A percentile compares a stretch with the other conserved stretches of the same genome.
Conservation (phyloP, 1,140 invertebrate species). For the Drosophila eugracilis region DNA sequence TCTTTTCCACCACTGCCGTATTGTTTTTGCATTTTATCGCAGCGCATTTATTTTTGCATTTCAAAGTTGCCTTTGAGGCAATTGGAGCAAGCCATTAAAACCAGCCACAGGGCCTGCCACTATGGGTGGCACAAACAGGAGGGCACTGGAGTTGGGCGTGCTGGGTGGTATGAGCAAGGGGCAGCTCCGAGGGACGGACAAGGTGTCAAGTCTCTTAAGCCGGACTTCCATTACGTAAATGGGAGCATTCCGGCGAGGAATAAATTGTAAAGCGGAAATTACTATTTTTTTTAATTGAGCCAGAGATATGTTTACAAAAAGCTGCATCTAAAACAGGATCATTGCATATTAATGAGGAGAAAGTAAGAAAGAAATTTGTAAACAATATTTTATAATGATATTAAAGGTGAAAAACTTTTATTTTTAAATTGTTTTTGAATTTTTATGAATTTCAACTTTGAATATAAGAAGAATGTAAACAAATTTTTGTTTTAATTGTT, state of each 20-base stretch:
- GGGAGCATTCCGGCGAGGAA: conserved; percentile 6
- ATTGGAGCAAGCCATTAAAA: conserved; percentile 58
- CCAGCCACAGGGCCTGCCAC: conserved; percentile 36
- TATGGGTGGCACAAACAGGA: conserved; percentile 1
- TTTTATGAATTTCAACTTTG: too few species aligned
- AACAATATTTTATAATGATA: background rate
- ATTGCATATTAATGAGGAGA: background rate
- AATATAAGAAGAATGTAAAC: too few species aligned
- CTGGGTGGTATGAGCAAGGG: background rate
- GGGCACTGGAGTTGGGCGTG: background rate
- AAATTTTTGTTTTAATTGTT: too few species aligned
- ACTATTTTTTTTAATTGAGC: conserved; percentile 15
- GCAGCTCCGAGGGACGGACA: conserved; percentile 8
- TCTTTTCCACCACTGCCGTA: conserved; percentile 28
- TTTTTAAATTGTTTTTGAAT: too few species aligned
- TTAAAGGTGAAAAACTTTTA: background rate
- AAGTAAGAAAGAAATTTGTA: background rate
- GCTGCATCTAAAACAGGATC: background rate
- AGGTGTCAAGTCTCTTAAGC: conserved; percentile 40
- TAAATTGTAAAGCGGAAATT: conserved; percentile 17
- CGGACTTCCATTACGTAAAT: conserved; percentile 38
- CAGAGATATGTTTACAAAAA: conserved; percentile 19
- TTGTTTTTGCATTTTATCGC: conserved; percentile 83
- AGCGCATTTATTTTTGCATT: conserved; percentile 82
- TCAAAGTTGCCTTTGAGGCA: conserved; percentile 65